These are phyloP conservation scores for Istiophorus platypterus DNA, from an alignment of 2,113 vertebrate genomes.

Conservation along the genomic window DNA sequence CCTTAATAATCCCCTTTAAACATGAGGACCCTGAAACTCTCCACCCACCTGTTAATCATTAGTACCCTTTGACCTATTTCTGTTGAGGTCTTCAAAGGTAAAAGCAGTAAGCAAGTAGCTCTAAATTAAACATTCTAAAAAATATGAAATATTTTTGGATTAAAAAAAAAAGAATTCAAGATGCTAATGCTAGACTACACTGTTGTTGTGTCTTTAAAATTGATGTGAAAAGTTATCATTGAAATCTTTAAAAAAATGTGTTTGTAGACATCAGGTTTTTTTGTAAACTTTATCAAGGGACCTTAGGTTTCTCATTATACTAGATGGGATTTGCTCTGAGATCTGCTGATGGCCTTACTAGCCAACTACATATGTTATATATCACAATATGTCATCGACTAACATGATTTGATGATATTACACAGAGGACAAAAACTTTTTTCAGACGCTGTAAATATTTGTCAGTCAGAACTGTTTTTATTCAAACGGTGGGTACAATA, in stretches of 20 bases:
- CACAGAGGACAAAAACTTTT: not conserved
- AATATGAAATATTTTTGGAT: not conserved
- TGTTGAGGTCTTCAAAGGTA: not conserved
- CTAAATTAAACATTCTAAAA: not conserved
- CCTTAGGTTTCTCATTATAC: slow-evolving; percentile 1
- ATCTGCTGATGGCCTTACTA: too few species aligned
- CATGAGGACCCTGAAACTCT: not conserved
- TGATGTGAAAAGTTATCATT: not conserved
- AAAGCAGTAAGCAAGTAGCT: not conserved
- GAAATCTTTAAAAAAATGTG: not conserved
- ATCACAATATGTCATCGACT: not conserved
- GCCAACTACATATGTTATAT: too few species aligned
- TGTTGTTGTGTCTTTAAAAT: not conserved
- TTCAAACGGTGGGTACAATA: slow-evolving; percentile 77
- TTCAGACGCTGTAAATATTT: not conserved
- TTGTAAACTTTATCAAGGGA: not conserved
- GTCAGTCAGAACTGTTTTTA: slow-evolving; percentile 65
- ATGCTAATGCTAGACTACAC: too few species aligned
- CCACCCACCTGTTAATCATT: slow-evolving; percentile 55
- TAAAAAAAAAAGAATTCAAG: not conserved
- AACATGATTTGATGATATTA: not conserved
- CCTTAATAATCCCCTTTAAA: slow-evolving; percentile 25
- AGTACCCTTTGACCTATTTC: not conserved
- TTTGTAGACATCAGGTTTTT: not conserved
- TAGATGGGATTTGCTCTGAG: not conserved